These are phyloP conservation scores for Dunckerocampus dactyliophorus DNA, from an alignment of 2,113 vertebrate genomes.

Conservation along the genomic window DNA sequence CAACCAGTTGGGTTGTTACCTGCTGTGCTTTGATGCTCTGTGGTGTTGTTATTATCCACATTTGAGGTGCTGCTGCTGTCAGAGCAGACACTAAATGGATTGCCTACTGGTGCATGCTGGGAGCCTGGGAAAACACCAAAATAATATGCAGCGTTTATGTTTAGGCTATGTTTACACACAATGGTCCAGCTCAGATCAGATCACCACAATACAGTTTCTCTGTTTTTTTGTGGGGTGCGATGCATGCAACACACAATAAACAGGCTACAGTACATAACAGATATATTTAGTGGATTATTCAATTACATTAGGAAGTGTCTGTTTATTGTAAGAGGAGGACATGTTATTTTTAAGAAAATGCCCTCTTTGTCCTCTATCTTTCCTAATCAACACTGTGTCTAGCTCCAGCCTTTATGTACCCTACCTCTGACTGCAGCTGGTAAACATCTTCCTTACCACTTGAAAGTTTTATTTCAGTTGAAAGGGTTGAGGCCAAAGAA, in stretches of 20 bases:
- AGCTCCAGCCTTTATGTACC: too few relatives aligned
- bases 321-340: too few relatives aligned
- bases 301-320: too few relatives aligned
- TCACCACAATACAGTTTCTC: background rate
- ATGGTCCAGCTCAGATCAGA: background rate
- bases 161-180: background rate
- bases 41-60: slow-evolving; percentile 16
- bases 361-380: too few relatives aligned
- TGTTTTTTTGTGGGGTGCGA: too few relatives aligned
- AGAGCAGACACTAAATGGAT: slow-evolving; percentile 13
- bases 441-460: slow-evolving; percentile 21
- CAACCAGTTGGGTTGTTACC: slow-evolving; percentile 24
- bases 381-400: too few relatives aligned
- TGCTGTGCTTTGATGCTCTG: slow-evolving; percentile 19
- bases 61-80: slow-evolving; percentile 17
- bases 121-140: slow-evolving; percentile 32
- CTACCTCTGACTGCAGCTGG: background rate
- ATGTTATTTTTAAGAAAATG: too few relatives aligned
- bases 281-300: too few relatives aligned
- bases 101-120: slow-evolving; percentile 14
- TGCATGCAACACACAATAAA: too few relatives aligned
- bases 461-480: slow-evolving; percentile 30
- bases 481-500: slow-evolving; percentile 28
- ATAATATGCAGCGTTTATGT: background rate
- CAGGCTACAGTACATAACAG: too few relatives aligned